Evolutionary conservation across 2,113 vertebrate genomes (phyloP).

Genomic region (Microcebus murinus): DNA sequence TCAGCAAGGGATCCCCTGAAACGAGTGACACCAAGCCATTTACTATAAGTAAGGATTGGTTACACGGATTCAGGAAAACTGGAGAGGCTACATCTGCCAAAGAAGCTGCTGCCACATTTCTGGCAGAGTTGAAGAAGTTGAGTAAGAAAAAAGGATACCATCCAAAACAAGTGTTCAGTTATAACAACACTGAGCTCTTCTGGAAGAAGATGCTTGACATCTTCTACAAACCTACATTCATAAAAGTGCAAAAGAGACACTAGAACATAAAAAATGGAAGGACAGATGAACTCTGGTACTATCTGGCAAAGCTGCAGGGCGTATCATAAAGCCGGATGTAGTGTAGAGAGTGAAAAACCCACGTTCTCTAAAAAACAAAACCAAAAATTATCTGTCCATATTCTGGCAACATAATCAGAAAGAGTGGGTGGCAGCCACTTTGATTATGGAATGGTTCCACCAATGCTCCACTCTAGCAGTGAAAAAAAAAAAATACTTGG

Average conservation of each 20-base stretch:
- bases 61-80: background rate
- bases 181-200: background rate
- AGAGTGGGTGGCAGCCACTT: background rate
- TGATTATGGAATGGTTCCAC: slow-evolving; percentile 37
- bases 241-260: background rate
- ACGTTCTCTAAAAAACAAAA: background rate
- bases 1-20: background rate
- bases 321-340: background rate
- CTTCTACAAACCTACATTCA: background rate
- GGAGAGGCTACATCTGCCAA: too few species aligned
- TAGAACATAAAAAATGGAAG: background rate
- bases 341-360: background rate
- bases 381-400: background rate
- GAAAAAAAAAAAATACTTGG: background rate
- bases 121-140: background rate
- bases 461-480: background rate
- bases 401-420: background rate
- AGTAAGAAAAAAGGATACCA: background rate
- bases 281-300: background rate
- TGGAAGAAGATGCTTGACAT: background rate
- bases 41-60: background rate
- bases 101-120: background rate
- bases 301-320: background rate
- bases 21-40: background rate
- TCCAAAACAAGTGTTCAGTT: background rate